phyloP scores from a whole-genome alignment of 2,888 invertebrate species.

The Agrypnus murinus region DNA sequence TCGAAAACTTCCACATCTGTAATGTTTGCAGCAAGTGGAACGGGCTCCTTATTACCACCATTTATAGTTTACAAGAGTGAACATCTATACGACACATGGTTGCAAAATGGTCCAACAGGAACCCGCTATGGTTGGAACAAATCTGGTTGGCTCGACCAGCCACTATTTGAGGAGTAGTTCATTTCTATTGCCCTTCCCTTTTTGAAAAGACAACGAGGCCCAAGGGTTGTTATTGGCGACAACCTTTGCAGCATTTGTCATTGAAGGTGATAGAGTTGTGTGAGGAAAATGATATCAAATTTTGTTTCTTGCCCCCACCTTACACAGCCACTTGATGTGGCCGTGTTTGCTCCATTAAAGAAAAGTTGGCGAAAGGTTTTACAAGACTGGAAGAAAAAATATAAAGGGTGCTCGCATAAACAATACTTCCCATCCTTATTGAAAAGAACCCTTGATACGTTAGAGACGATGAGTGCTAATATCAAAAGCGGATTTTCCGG shows the following conservation, averaged over 20 bases:
- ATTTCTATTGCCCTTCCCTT: background rate
- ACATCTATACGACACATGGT: constrained; percentile 63
- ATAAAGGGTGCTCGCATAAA: background rate
- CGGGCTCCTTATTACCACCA: background rate
- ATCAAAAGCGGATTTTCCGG: too few relatives aligned
- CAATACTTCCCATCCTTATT: background rate
- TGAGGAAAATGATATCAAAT: constrained; percentile 48
- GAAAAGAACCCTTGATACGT: background rate
- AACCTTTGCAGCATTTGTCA: constrained; percentile 48
- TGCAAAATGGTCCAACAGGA: constrained; percentile 53
- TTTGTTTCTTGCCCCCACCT: constrained; percentile 50
- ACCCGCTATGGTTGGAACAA: constrained; percentile 35
- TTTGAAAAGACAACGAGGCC: constrained; percentile 4
- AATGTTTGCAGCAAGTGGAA: constrained; percentile 37
- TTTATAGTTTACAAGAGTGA: constrained; percentile 46
- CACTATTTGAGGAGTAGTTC: background rate
- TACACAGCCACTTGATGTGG: constrained; percentile 49
- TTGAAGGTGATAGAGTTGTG: constrained; percentile 52
- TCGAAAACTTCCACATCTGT: constrained; percentile 43
- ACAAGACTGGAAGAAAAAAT: too few relatives aligned
- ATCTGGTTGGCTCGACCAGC: background rate
- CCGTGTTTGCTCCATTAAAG: constrained; percentile 43
- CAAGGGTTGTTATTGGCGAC: constrained; percentile 61
- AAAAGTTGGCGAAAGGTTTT: constrained; percentile 2
- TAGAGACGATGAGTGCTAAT: background rate